Evolutionary conservation across 2,888 invertebrate species (phyloP).

Genomic region (Hirtodrosophila confusa): DNA sequence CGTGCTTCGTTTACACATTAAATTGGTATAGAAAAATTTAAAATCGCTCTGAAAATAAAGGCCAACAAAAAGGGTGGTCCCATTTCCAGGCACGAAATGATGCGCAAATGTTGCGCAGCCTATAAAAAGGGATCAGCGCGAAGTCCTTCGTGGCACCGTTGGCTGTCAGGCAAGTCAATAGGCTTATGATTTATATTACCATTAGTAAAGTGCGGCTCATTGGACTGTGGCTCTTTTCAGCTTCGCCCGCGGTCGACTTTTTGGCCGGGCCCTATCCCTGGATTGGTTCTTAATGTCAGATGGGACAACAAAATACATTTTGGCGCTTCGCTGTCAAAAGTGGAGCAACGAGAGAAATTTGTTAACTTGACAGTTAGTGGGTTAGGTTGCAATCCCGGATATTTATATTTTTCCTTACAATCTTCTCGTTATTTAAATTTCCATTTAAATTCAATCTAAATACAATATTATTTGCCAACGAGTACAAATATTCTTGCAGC

Average conservation of each 20-base stretch:
- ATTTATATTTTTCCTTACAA: not conserved
- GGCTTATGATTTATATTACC: conserved; percentile 76
- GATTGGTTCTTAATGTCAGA: conserved; percentile 25
- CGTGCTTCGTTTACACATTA: conserved; percentile 57
- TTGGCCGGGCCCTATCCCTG: conserved; percentile 3
- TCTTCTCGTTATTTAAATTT: not conserved
- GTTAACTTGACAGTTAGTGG: conserved; percentile 12
- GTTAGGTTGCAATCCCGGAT: not conserved
- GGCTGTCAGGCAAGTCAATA: conserved; percentile 60
- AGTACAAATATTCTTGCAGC: too few species aligned
- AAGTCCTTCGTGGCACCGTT: conserved; percentile 44
- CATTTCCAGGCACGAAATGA: conserved; percentile 15
- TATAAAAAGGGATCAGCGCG: conserved; percentile 73
- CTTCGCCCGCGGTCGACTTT: not conserved
- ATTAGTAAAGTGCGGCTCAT: conserved; percentile 66
- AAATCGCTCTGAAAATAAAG: conserved; percentile 27
- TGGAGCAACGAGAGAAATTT: conserved; percentile 7
- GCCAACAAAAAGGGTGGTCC: not conserved
- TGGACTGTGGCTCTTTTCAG: conserved; percentile 22
- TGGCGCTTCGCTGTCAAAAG: conserved; percentile 18
- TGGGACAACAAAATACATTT: conserved; percentile 33
- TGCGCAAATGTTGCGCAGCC: conserved; percentile 62
- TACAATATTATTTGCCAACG: conserved; percentile 2
- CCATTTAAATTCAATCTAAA: not conserved
- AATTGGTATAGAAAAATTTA: conserved; percentile 43